Evolutionary conservation across 2,888 invertebrate genomes (phyloP).

Genomic region (Entomobrya multifasciata): DNA sequence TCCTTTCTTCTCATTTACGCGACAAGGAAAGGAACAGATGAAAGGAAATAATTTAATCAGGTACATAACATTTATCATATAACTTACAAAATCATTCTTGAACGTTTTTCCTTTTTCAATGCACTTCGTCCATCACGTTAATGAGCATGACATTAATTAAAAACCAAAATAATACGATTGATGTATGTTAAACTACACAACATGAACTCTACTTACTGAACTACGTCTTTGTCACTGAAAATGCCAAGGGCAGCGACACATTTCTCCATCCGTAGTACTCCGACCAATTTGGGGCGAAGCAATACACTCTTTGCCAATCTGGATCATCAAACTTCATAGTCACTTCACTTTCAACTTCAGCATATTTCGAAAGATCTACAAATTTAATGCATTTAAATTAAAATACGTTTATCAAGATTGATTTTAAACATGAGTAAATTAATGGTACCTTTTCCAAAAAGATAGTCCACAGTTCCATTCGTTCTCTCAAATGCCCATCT

Average conservation of each 20-base stretch:
- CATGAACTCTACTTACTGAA: no score
- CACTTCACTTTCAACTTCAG: conserved; percentile 59
- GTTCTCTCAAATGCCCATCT: conserved; percentile 71
- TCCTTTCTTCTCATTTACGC: no score
- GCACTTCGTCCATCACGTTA: no score
- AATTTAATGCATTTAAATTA: neutral
- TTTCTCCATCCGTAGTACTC: conserved; percentile 76
- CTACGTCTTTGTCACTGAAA: neutral
- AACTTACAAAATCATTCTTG: no score
- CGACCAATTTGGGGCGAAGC: conserved; percentile 74
- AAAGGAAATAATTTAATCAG: no score
- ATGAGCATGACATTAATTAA: no score
- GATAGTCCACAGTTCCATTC: conserved; percentile 68
- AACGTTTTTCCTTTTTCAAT: no score
- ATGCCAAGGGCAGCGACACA: conserved; percentile 60
- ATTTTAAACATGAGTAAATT: neutral
- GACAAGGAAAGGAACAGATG: no score
- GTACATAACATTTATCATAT: no score
- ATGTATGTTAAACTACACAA: no score
- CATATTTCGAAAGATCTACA: conserved; percentile 64
- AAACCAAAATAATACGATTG: no score
- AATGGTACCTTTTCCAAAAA: conserved; percentile 61
- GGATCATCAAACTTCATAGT: conserved; percentile 60
- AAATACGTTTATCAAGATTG: no score
- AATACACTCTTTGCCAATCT: conserved; percentile 69